These are phyloP conservation scores for Philonicus albiceps DNA, from an alignment of 2,888 invertebrate species.

Conservation along the genomic window DNA sequence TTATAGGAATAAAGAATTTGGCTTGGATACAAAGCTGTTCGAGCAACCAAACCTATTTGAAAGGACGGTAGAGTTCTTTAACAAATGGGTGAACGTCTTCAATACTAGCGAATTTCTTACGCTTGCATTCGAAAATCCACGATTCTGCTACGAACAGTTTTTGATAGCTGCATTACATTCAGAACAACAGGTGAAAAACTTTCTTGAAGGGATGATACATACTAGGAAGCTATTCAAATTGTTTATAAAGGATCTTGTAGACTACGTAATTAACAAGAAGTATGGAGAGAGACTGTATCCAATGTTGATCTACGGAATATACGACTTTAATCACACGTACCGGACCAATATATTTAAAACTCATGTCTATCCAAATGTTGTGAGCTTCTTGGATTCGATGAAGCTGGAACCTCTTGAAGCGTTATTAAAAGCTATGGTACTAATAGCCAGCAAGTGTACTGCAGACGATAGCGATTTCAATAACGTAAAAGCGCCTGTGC, in stretches of 20 bases:
- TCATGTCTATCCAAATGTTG: constrained; percentile 54
- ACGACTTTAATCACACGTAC: constrained; percentile 31
- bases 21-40: constrained; percentile 40
- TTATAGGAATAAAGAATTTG: constrained; percentile 52
- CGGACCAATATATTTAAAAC: constrained; percentile 55
- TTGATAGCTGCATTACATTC: constrained; percentile 54
- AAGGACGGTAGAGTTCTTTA: constrained; percentile 54
- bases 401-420: constrained; percentile 49
- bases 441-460: constrained; percentile 50
- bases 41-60: constrained; percentile 46
- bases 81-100: constrained; percentile 52
- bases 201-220: constrained; percentile 50
- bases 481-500: constrained; percentile 55
- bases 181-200: constrained; percentile 51
- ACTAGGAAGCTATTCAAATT: constrained; percentile 52
- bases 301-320: constrained; percentile 49
- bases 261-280: constrained; percentile 33
- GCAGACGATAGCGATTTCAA: constrained; percentile 50
- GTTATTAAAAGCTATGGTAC: constrained; percentile 53
- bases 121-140: constrained; percentile 54
- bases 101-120: constrained; percentile 53
- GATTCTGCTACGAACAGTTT: constrained; percentile 53
- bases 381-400: constrained; percentile 52
- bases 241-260: constrained; percentile 51
- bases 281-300: constrained; percentile 50